Evolutionary conservation across 2,113 vertebrate species (phyloP), one percentile per base, ranked within the genome.

Genomic region (Meriones unguiculatus): DNA sequence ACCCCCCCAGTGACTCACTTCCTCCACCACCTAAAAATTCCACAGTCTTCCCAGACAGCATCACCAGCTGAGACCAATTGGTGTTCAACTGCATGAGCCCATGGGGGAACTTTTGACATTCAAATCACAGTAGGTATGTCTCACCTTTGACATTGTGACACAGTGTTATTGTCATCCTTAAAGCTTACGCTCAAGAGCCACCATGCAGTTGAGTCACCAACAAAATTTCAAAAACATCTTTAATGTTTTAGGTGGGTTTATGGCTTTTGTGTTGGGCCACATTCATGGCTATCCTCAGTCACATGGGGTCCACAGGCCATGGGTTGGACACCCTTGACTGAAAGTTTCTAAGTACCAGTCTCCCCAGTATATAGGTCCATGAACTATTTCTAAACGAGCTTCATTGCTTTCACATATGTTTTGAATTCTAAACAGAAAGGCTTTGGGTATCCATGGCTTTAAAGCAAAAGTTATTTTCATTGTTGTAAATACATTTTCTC

Each of bases 401-500:
- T 38, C 28, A 18, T 81, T 94, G 75, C 41, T 93, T 90, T 91
- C 52, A 76, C 8, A 0, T 80, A 15, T 93, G 52, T 64, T 65
- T 77, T 89, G 80, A 65, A 69, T 95, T 89, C 12, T 65, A 77
- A 91, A 76, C 10, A 90, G 54, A 65, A 22, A 90, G 70, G 9
- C 52, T 87, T 87, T 59, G 22, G 35, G 32, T 70, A 62, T 57
- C 84, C 52, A 85, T 88, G 46, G 4, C 35, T 92, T 97, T 65
- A 64, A 93, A 93, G 67, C 10, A n/a, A 89, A 92, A 90, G 46
- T 75, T 57, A 24, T 95, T 95, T 91, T 69, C n/a, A 52, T 50
- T 70, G 13, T 25, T 75, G 72, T 32, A 59, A 52, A 91, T 95
- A 81, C n/a, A 80, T 72, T 90, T 15, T 94, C 15, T 88, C 18